Evolutionary conservation across 2,888 invertebrate genomes (phyloP).

Genomic region (Xestoiulus laeticollis): DNA sequence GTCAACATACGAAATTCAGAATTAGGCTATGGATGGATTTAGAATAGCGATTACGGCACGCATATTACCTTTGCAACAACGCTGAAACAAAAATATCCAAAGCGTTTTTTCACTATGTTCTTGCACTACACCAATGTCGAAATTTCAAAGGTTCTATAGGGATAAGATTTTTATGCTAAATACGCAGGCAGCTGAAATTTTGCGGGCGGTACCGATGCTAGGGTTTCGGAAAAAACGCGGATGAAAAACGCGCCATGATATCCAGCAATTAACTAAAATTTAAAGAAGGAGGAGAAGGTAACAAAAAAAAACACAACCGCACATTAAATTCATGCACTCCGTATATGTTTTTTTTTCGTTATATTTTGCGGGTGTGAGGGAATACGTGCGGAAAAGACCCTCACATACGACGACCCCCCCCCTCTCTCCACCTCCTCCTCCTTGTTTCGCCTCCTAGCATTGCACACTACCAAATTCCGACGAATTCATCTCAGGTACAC

Average conservation of each 20-base stretch:
- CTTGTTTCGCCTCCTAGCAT: background rate
- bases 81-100: too few relatives aligned
- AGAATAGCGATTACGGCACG: background rate
- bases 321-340: background rate
- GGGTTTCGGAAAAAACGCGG: background rate
- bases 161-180: slow-evolving; percentile 20
- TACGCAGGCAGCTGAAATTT: slow-evolving; percentile 4
- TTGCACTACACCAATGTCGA: slow-evolving; percentile 23
- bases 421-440: background rate
- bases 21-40: background rate
- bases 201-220: background rate
- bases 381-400: slow-evolving; percentile 42
- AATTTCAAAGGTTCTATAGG: background rate
- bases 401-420: slow-evolving; percentile 18
- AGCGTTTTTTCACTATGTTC: background rate
- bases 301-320: background rate
- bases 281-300: background rate
- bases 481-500: background rate
- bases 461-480: background rate
- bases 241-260: background rate
- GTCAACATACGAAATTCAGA: background rate
- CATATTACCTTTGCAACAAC: too few relatives aligned
- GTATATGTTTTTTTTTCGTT: background rate
- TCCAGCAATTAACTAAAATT: background rate
- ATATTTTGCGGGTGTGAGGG: background rate